Percentiles rank a stretch among this genome's conserved stretches.
These are phyloP conservation scores for Butastur rufipennis DNA, from an alignment of 2,113 vertebrate species.

Conservation along the genomic window DNA sequence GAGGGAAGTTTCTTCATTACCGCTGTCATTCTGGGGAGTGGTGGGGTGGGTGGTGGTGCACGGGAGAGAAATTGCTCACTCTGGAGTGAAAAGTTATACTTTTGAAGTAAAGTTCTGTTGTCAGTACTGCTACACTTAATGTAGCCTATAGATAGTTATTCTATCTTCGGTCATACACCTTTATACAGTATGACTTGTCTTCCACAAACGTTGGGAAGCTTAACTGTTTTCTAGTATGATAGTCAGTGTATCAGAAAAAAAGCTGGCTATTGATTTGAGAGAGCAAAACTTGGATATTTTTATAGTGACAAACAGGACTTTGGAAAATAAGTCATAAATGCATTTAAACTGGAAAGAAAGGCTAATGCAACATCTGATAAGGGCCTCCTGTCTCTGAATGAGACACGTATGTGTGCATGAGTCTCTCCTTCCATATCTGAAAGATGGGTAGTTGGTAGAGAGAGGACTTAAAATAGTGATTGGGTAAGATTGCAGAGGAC, in stretches of 20 bases:
- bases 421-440: not conserved
- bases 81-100: not conserved
- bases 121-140: not conserved
- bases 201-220: not conserved
- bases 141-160: not conserved
- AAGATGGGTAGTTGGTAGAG: not conserved
- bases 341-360: not conserved
- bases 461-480: not conserved
- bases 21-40: not conserved
- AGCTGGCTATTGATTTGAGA: not conserved
- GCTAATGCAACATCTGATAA: not conserved
- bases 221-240: not conserved
- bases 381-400: not conserved
- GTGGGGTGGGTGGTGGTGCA: too few relatives aligned
- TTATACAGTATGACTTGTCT: not conserved
- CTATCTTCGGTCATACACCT: not conserved
- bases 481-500: too few relatives aligned
- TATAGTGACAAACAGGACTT: not conserved
- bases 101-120: not conserved
- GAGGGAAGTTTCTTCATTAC: not conserved
- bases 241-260: not conserved
- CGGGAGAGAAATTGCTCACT: not conserved
- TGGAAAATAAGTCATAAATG: not conserved
- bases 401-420: fast-evolving
- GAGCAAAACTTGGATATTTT: not conserved